Evolutionary conservation across 2,888 invertebrate genomes (phyloP).

Genomic region (Hemithea aestivaria): DNA sequence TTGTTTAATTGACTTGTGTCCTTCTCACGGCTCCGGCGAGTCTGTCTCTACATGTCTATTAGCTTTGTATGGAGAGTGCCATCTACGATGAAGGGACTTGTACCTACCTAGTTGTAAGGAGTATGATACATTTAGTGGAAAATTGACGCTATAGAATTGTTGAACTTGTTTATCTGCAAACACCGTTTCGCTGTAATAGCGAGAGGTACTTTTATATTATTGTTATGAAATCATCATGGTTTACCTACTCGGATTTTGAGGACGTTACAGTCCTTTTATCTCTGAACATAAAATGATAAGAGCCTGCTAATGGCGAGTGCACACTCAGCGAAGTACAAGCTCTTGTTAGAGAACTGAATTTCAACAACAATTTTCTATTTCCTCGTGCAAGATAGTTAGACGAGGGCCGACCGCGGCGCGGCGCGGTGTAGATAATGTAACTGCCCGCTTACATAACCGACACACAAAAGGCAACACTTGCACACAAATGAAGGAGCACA

Average conservation of each 20-base stretch:
- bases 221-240: too few species aligned
- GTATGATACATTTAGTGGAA: too few species aligned
- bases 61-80: too few species aligned
- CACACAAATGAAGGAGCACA: conserved; percentile 62
- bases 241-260: too few species aligned
- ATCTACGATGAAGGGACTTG: too few species aligned
- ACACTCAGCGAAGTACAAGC: conserved; percentile 28
- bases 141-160: too few species aligned
- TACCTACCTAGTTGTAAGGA: too few species aligned
- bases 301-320: conserved; percentile 29
- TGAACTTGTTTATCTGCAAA: too few species aligned
- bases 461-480: conserved; percentile 64
- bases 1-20: conserved; percentile 58
- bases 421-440: conserved; percentile 41
- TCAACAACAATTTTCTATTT: conserved; percentile 30
- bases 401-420: conserved; percentile 25
- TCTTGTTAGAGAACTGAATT: conserved; percentile 29
- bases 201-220: too few species aligned
- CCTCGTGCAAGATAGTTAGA: conserved; percentile 24
- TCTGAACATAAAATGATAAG: conserved; percentile 18
- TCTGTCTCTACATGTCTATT: conserved; percentile 15
- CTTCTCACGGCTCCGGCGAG: conserved; percentile 26
- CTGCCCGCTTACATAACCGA: conserved; percentile 56
- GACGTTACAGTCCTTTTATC: background rate
- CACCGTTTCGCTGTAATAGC: too few species aligned